phyloP scores from a whole-genome alignment of 2,888 invertebrate genomes.

The Venusia cambrica region DNA sequence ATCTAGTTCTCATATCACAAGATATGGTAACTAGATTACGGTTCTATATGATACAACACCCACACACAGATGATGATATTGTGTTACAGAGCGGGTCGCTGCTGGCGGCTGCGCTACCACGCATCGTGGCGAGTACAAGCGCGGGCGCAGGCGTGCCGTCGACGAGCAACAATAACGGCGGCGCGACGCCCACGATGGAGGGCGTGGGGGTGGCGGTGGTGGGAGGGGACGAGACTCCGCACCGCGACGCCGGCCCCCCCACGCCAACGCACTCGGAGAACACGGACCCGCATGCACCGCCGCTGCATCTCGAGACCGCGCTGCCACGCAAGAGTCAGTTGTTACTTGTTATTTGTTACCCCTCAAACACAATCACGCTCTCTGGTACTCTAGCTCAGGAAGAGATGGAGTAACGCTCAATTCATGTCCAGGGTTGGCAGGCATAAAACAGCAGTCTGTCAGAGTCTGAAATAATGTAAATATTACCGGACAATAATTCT shows the following conservation, averaged over 20 bases:
- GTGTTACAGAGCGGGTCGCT: conserved; percentile 82
- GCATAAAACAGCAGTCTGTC: too few relatives aligned
- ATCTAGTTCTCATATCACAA: too few relatives aligned
- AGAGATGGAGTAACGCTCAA: too few relatives aligned
- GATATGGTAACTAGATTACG: too few relatives aligned
- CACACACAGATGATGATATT: too few relatives aligned
- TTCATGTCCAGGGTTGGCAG: too few relatives aligned
- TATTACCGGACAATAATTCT: too few relatives aligned
- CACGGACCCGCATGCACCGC: conserved; percentile 69
- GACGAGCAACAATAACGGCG: conserved; percentile 46
- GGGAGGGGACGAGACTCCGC: conserved; percentile 55
- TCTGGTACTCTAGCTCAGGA: too few relatives aligned
- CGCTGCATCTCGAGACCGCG: conserved; percentile 75
- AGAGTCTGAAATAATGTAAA: too few relatives aligned
- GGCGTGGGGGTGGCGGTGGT: conserved; percentile 47
- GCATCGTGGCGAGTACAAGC: conserved; percentile 76
- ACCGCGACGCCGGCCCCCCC: conserved; percentile 72
- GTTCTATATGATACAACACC: too few relatives aligned
- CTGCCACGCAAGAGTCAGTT: conserved; percentile 75
- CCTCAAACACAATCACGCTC: not conserved
- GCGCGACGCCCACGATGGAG: conserved; percentile 63
- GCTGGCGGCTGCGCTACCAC: conserved; percentile 84
- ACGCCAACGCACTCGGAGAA: conserved; percentile 75
- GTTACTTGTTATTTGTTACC: not conserved
- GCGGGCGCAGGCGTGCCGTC: conserved; percentile 36